phyloP scores from a whole-genome alignment of 1,140 invertebrate species.

The Apis florea region DNA sequence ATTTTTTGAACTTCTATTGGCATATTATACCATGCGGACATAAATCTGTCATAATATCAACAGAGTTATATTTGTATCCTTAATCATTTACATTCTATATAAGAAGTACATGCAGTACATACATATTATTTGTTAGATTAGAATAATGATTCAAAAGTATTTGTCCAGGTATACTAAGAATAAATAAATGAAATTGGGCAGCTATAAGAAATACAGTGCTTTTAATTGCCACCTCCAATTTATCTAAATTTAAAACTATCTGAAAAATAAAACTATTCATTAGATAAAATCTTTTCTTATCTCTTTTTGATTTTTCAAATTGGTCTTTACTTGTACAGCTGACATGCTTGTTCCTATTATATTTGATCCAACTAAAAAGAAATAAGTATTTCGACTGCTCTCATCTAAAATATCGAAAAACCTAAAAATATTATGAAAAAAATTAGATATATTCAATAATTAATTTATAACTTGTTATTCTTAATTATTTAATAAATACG shows the following conservation, averaged over 20 bases:
- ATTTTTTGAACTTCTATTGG: background rate
- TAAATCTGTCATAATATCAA: background rate
- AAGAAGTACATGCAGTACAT: background rate
- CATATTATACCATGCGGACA: background rate
- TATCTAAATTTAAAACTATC: background rate
- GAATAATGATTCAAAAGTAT: background rate
- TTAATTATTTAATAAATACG: background rate
- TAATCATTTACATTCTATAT: background rate
- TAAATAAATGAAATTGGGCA: conserved; percentile 3
- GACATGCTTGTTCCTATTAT: background rate
- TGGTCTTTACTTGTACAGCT: background rate
- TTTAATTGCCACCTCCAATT: background rate
- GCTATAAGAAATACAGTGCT: background rate
- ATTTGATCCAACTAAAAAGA: background rate
- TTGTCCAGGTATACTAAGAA: background rate
- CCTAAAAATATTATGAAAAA: background rate
- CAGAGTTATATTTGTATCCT: background rate
- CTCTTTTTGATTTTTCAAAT: background rate
- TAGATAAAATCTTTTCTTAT: background rate
- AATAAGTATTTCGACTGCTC: background rate
- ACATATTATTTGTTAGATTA: background rate
- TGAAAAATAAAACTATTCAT: background rate
- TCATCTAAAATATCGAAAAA: background rate
- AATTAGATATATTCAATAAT: background rate
- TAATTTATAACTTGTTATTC: background rate